Conservation (phyloP, 2,797 vertebrate species). For the Typhlichthys subterraneus region DNA sequence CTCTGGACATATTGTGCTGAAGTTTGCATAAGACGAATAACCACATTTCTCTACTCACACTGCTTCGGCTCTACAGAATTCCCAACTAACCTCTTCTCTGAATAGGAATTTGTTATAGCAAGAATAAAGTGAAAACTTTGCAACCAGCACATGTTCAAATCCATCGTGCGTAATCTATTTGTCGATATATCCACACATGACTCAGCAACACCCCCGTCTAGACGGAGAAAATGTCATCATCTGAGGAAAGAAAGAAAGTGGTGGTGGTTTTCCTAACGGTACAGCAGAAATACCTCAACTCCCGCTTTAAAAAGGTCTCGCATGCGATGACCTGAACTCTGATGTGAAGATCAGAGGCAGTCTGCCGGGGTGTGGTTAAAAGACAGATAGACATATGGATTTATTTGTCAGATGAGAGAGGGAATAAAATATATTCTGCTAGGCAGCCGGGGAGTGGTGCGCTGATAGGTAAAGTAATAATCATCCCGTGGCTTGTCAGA, state of each 20-base stretch:
- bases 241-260: conserved; percentile 15
- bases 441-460: conserved; percentile 12
- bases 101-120: neutral
- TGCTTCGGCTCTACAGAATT: no score
- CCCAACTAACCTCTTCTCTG: neutral
- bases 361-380: conserved; percentile 26
- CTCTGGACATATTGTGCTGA: no score
- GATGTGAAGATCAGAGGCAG: conserved; percentile 18
- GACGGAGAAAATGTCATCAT: conserved; percentile 42
- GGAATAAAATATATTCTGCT: conserved; percentile 36
- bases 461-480: conserved; percentile 57
- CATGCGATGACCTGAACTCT: conserved; percentile 36
- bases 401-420: conserved; percentile 25
- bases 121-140: neutral
- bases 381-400: conserved; percentile 17
- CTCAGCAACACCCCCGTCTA: conserved; percentile 51
- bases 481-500: conserved; percentile 46
- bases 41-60: no score
- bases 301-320: conserved; percentile 42
- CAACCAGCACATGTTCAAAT: neutral
- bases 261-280: conserved; percentile 10
- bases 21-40: no score
- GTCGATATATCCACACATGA: conserved; percentile 9
- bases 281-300: conserved; percentile 38
- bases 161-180: neutral